Percentiles rank a stretch among this genome's conserved stretches.
These are phyloP conservation scores for Sarotherodon lohbergeri DNA, from an alignment of 2,113 vertebrate species.

Conservation along the genomic window DNA sequence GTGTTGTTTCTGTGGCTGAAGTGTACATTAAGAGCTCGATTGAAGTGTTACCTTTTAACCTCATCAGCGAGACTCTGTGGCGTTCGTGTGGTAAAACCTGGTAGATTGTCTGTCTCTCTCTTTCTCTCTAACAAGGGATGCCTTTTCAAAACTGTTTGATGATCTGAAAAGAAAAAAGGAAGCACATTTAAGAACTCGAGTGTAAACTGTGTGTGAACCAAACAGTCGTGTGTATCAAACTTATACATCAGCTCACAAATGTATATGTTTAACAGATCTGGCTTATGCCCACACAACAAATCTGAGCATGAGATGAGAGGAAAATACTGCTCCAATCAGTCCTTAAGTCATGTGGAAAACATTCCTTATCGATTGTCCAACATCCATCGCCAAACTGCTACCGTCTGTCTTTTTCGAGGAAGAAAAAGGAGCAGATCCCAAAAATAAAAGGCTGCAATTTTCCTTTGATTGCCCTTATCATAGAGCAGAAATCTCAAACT, in stretches of 20 bases:
- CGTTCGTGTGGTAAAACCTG: background rate
- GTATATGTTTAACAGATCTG: conserved; percentile 45
- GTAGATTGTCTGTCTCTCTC: conserved; percentile 7
- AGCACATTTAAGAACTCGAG: background rate
- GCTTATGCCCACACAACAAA: background rate
- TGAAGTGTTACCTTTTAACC: conserved; percentile 51
- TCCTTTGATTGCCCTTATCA: conserved; percentile 64
- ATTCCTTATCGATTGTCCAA: conserved; percentile 64
- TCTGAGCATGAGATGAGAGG: conserved; percentile 20
- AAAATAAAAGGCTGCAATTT: conserved; percentile 38
- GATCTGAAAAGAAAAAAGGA: background rate
- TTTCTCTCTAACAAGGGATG: background rate
- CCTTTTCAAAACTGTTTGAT: background rate
- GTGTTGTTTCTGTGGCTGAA: conserved; percentile 1
- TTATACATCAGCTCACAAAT: background rate
- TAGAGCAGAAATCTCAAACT: conserved; percentile 28
- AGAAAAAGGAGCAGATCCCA: conserved; percentile 18
- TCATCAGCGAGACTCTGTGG: background rate
- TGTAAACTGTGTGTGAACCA: background rate
- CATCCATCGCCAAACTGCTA: conserved; percentile 56
- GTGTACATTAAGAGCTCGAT: background rate
- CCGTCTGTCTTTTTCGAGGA: conserved; percentile 49
- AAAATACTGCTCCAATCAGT: conserved; percentile 9
- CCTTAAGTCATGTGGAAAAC: conserved; percentile 65
- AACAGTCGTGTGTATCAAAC: background rate